Evolutionary conservation across 2,888 invertebrate genomes (phyloP).

Genomic region (Chirona hameri): DNA sequence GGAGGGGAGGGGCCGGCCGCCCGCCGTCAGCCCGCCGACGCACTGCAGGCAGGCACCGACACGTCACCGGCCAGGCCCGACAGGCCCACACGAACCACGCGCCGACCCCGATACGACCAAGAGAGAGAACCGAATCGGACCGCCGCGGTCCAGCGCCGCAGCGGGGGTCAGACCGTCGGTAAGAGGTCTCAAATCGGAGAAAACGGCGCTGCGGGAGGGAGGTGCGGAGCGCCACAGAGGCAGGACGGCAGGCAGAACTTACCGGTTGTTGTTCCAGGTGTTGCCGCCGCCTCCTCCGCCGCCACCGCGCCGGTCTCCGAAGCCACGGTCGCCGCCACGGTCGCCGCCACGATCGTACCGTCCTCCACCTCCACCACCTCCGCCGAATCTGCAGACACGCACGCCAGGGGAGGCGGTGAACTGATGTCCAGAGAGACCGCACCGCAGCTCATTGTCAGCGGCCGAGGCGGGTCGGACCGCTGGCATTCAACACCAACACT

Average conservation of each 20-base stretch:
- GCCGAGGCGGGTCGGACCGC: no score
- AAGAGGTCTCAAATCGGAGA: no score
- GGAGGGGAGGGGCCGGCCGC: no score
- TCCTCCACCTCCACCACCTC: slow-evolving; percentile 35
- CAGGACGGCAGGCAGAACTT: slow-evolving; percentile 41
- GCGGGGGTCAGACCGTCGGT: no score
- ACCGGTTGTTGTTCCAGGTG: slow-evolving; percentile 43
- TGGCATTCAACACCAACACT: no score
- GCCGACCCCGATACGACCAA: background rate
- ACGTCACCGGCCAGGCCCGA: background rate
- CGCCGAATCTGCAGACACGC: slow-evolving; percentile 37
- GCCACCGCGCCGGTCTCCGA: slow-evolving; percentile 44
- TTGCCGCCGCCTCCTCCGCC: slow-evolving; percentile 43
- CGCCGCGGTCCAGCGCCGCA: no score
- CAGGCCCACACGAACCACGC: background rate
- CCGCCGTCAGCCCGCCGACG: background rate
- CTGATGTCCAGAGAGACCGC: no score
- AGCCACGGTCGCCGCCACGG: slow-evolving; percentile 50
- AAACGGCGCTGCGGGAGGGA: background rate
- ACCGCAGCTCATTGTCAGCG: no score
- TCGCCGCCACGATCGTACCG: slow-evolving; percentile 43
- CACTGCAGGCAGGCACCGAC: background rate
- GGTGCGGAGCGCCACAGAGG: no score
- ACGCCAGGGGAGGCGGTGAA: background rate
- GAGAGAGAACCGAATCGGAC: background rate